A percentile compares a stretch with the other conserved stretches of the same genome.
These are phyloP conservation scores for Tenthredo mesomela DNA, from an alignment of 2,888 invertebrate species.

Conservation along the genomic window DNA sequence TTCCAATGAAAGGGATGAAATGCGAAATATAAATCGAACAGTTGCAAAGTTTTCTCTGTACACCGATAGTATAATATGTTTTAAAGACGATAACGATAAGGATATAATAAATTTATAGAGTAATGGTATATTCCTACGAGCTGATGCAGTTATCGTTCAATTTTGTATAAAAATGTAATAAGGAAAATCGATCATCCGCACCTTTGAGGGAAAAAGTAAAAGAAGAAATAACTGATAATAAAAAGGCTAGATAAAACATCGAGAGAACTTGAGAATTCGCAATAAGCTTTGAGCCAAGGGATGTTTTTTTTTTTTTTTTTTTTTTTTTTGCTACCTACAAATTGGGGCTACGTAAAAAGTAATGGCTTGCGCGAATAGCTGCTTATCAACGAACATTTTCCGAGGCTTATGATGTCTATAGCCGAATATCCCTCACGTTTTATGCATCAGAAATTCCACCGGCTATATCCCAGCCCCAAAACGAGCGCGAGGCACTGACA, in stretches of 20 bases:
- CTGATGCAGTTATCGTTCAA: neutral
- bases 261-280: neutral
- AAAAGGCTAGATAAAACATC: neutral
- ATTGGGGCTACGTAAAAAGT: conserved; percentile 12
- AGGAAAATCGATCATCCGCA: neutral
- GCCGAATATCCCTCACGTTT: conserved; percentile 27
- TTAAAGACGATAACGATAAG: neutral
- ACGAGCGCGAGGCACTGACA: conserved; percentile 7
- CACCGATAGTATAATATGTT: neutral
- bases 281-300: neutral
- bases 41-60: neutral
- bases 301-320: neutral
- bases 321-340: neutral
- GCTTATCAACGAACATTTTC: conserved; percentile 8
- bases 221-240: neutral
- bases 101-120: neutral
- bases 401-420: neutral
- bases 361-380: neutral
- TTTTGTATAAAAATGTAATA: conserved; percentile 10
- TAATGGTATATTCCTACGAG: neutral
- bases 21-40: too few relatives aligned
- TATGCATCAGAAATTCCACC: neutral
- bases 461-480: neutral
- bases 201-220: neutral
- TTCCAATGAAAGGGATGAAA: too few relatives aligned